Base-by-base conservation (phyloP, 1,140 invertebrate genomes). In the Steinernema khuongi region DNA sequence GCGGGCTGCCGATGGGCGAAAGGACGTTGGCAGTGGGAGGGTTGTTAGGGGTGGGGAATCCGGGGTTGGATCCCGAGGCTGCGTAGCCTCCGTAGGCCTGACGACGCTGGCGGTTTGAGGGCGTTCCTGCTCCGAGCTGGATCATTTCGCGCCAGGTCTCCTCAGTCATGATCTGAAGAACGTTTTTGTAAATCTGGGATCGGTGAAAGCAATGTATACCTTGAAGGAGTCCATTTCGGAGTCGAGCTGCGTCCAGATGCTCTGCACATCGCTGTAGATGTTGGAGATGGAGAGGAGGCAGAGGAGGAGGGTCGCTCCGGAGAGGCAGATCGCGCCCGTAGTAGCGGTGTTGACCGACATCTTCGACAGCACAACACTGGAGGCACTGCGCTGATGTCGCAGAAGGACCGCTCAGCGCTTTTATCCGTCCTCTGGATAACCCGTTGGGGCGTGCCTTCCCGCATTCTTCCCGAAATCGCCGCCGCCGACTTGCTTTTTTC, bases 121-220 rank as follows among this genome's bases (percentile, higher is more conserved):
- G 73, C 17, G 81, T 80, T 7, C 78, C 83, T 70, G 79, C 83
- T 22, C 82, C 82, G 33, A 83, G 73, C n/a, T 19, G 30, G 17
- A 83, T 26, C 83, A 83, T 83, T 26, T 79, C 73, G 33, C 70
- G 68, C 82, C 82, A 83, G n/a, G 82, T 33, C 43, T 83, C 78
- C 41, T 85, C 83, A 31, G 81, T 73, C 28, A 70, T 33, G 11
- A 81, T 68, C 80, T 78, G 44, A 22, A 77, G n/a, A 22, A n/a
- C 50, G 14, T 19, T 0, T 69, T 69, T 69, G 11, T 22, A 19
- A n/a, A 31, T 43, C 28, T 26, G 22, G 33, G 28, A 17, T 71
- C 14, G 70, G 28, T 70, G 19, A 43, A 19, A 44, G n/a, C 26
- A 22, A 30, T 1, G 70, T 29, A 1, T 71, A 69, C 60, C 71